Base-by-base conservation (phyloP, 2,797 vertebrate genomes). In the Chromobotia macracanthus region DNA sequence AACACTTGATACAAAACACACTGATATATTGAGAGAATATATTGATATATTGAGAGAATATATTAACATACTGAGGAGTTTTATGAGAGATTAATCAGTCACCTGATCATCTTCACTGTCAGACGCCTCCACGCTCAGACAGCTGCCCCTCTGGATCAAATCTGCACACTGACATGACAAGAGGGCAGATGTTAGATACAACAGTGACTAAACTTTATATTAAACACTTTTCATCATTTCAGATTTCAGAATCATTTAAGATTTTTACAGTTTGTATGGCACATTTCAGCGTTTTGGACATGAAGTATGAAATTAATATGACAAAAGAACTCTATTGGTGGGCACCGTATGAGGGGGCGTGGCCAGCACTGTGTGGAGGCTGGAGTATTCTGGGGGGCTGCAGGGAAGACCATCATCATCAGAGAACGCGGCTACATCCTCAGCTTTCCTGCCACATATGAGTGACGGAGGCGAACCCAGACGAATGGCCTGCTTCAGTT, bases 71-170 rank as follows among this genome's bases (percentile, higher is more conserved):
- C 4, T 28, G 28, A 28, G 1, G 28, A 28, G 28, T 28, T 28
- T n/a, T n/a, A n/a, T n/a, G n/a, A 61, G 16, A 35, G 46, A 44
- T 38, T 8, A 5, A 55, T 67, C 9, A 41, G 31, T 89, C 91
- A 96, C 94, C 94, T 94, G 92, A 80, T 96, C 94, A 21, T 94
- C 93, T 72, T 96, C 94, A 70, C 92, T 94, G 88, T 95, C 94
- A 72, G 89, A 88, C 56, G 91, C 92, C 23, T 94, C 94, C 91
- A 94, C 92, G 87, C 95, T 95, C 85, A 94, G 89, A 71, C 91
- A 94, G 85, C 92, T 92, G 87, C 90, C 90, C 86, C 89, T 92
- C 85, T 94, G 91, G 75, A 87, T 86, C 83, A 89, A 90, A 82
- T 84, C 90, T 84, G 90, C 89, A 10, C 88, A 86, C 90, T 91